Evolutionary conservation across 92 coral and sea anemone genomes (phyloP).

Genomic region (Anthopleura xanthogrammica): DNA sequence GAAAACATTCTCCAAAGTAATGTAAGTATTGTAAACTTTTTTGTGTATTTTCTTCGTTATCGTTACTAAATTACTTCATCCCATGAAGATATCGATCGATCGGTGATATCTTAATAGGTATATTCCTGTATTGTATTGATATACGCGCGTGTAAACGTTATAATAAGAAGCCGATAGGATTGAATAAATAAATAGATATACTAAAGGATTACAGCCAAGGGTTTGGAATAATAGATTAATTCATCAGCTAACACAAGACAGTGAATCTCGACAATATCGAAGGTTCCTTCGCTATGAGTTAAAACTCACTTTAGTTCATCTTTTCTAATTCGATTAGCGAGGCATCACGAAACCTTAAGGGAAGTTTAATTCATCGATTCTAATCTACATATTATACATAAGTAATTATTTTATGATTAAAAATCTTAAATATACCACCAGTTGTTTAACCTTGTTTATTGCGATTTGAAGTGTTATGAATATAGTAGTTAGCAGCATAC

Average conservation of each 20-base stretch:
- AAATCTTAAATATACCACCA: too few species aligned
- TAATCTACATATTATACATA: neutral
- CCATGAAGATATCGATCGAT: neutral
- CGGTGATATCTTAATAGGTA: neutral
- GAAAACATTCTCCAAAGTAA: constrained; percentile 7
- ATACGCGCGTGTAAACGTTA: neutral
- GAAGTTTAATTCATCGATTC: neutral
- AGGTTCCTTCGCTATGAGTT: neutral
- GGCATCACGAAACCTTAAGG: neutral
- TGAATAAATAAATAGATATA: neutral
- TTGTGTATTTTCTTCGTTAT: neutral
- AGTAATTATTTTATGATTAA: neutral
- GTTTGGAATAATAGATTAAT: neutral
- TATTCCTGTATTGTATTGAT: neutral
- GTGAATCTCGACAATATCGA: neutral
- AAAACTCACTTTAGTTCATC: neutral
- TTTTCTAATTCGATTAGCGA: neutral
- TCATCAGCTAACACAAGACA: neutral
- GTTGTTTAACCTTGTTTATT: too few species aligned
- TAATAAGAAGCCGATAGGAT: neutral
- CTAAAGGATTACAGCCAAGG: neutral
- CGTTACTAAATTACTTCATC: too few species aligned
- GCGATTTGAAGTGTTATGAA: too few species aligned
- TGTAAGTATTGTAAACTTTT: constrained; percentile 13
- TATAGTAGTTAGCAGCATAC: too few species aligned